These are phyloP conservation scores for Furnarius figulus DNA, from an alignment of 2,113 vertebrate species.

Conservation along the genomic window DNA sequence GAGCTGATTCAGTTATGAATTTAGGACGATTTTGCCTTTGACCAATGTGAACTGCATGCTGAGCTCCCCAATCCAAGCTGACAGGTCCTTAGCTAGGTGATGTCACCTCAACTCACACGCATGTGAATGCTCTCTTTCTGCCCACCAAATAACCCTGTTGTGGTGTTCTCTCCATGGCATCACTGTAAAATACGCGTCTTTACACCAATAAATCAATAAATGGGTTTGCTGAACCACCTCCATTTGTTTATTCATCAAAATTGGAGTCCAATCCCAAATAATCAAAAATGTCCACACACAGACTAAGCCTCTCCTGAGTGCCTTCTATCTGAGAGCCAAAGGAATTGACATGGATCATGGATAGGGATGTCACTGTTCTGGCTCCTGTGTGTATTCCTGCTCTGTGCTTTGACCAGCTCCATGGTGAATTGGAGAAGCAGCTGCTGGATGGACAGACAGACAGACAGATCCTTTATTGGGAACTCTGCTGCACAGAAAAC, in stretches of 20 bases:
- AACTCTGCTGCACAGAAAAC: neutral
- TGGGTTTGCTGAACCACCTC: conserved; percentile 37
- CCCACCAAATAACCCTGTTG: neutral
- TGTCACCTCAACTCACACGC: neutral
- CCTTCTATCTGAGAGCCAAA: neutral
- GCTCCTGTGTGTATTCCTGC: rapidly evolving
- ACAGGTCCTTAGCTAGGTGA: neutral
- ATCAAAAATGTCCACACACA: neutral
- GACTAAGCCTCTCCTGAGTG: neutral
- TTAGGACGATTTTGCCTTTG: neutral
- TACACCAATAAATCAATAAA: conserved; percentile 20
- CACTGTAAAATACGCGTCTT: conserved; percentile 33
- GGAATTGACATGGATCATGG: rapidly evolving
- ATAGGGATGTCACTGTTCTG: rapidly evolving
- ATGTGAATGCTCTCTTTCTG: neutral
- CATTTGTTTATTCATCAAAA: conserved; percentile 10
- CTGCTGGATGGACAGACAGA: neutral
- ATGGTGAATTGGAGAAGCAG: neutral
- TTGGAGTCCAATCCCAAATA: neutral
- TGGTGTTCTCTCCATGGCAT: conserved; percentile 5
- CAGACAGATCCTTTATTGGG: neutral
- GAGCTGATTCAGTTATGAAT: neutral
- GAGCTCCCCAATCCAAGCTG: neutral
- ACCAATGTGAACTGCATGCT: neutral
- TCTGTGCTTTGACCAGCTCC: neutral